Conservation (phyloP, 2,797 vertebrate genomes). For the Nothura maculosa region DNA sequence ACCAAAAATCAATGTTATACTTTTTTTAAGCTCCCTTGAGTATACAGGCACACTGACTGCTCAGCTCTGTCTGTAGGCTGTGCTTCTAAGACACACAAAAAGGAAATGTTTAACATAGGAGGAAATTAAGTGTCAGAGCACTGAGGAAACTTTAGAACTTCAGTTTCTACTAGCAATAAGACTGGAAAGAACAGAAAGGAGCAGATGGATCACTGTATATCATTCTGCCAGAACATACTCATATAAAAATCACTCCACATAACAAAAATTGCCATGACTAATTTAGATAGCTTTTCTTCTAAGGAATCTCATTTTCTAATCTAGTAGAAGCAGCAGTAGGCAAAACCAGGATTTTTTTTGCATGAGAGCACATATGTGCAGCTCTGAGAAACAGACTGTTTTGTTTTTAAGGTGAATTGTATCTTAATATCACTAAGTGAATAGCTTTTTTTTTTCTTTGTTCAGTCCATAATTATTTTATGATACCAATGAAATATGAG, state of each 20-base stretch:
- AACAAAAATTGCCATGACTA: neutral
- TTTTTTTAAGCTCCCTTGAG: neutral
- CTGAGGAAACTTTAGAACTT: neutral
- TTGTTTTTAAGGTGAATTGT: neutral
- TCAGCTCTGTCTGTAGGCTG: neutral
- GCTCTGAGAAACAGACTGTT: neutral
- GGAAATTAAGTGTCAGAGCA: neutral
- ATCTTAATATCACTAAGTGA: neutral
- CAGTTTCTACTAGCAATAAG: neutral
- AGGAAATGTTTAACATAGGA: neutral
- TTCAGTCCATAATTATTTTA: neutral
- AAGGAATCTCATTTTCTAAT: neutral
- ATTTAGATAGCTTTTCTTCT: neutral
- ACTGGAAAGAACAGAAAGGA: constrained; percentile 1
- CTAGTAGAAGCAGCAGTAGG: neutral
- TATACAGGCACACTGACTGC: neutral
- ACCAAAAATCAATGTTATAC: neutral
- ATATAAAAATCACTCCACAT: neutral
- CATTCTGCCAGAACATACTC: neutral
- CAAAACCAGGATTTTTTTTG: neutral
- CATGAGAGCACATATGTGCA: neutral
- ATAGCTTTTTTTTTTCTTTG: neutral
- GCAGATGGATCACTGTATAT: neutral
- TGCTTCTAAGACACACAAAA: neutral
- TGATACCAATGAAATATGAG: neutral